Base-by-base conservation (phyloP, 2,888 invertebrate genomes). In the Prionchulus punctatus region DNA sequence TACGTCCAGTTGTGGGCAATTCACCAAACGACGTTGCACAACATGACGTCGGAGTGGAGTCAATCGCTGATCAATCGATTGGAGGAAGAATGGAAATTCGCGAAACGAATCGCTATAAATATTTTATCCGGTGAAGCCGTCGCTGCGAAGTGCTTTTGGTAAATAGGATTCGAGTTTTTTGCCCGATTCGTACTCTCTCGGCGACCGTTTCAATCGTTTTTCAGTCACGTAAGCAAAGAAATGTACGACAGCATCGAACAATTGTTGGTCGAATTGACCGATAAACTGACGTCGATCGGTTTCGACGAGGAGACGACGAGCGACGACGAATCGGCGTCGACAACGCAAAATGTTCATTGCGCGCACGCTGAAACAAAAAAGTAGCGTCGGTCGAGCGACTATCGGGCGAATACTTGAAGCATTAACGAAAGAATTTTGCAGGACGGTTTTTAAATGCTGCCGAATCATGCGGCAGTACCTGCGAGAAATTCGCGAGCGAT, bases 81-180 rank as follows among this genome's bases (percentile, higher is more conserved):
- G 59, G 85, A 87, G 70, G 83, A 84, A 58, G 90, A 91, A 72
- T 90, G 89, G 88, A 78, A 79, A 61, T 91, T 90, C 74, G 83
- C 85, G 0, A 83, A 83, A 66, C 60, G 45, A 18, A 53, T 59
- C 18, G 55, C 59, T 30, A 58, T 58, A 28, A 48, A 84, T 72
- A 82, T 86, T 62, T 78, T 79, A 12, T 81, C 82, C 55, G 87
- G 85, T 62, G 81, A 82, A 62, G 78, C 79, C 27, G 75, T 83
- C 54, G 84, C 86, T 48, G 84, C 84, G 0, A 77, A 79, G 51
- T 82, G 82, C 60, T 89, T 89, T 74, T 84, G 85, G 81, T 83
- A 64, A 71, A 73, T 36, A 36, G 18, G 18, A 12, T 36, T 36
- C 12, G 7, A 7, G 36, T 36, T 36, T 36, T 36, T 7, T n/a